These are phyloP conservation scores for Rhyacophila evoluta DNA, from an alignment of 2,888 invertebrate genomes.

Conservation along the genomic window DNA sequence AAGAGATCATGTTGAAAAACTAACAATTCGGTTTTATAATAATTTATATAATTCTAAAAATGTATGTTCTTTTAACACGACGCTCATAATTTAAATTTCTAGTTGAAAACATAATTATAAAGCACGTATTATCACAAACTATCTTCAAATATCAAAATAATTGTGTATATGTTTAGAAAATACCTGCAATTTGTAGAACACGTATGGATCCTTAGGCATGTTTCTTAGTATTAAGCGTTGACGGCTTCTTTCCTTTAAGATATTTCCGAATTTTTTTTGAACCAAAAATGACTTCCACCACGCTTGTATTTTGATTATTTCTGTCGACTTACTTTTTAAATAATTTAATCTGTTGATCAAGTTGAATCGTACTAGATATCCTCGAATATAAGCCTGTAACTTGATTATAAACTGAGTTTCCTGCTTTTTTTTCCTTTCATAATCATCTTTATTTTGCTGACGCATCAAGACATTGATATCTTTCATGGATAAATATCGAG, in stretches of 20 bases:
- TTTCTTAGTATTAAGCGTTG: constrained; percentile 63
- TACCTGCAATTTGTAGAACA: constrained; percentile 70
- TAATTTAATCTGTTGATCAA: constrained; percentile 60
- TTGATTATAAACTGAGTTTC: constrained; percentile 65
- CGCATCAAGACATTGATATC: constrained; percentile 63
- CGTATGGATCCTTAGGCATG: constrained; percentile 63
- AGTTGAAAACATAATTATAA: too few species aligned
- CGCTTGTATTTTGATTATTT: constrained; percentile 70
- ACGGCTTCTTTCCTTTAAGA: constrained; percentile 60
- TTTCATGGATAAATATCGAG: constrained; percentile 66
- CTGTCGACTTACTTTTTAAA: constrained; percentile 63
- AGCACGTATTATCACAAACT: too few species aligned
- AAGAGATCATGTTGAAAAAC: too few species aligned
- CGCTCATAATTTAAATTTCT: too few species aligned
- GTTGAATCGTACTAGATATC: constrained; percentile 70
- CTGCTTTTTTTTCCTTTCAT: constrained; percentile 64
- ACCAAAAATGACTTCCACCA: constrained; percentile 73
- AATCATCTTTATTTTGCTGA: constrained; percentile 65
- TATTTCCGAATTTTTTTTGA: constrained; percentile 64
- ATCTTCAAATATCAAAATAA: too few species aligned
- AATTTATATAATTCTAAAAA: too few species aligned
- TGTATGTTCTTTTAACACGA: too few species aligned
- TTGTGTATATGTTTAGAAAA: too few species aligned
- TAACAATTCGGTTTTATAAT: too few species aligned
- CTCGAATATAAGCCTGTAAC: constrained; percentile 73